These are phyloP conservation scores for Eublepharis macularius DNA, from an alignment of 2,113 vertebrate species.

Conservation along the genomic window DNA sequence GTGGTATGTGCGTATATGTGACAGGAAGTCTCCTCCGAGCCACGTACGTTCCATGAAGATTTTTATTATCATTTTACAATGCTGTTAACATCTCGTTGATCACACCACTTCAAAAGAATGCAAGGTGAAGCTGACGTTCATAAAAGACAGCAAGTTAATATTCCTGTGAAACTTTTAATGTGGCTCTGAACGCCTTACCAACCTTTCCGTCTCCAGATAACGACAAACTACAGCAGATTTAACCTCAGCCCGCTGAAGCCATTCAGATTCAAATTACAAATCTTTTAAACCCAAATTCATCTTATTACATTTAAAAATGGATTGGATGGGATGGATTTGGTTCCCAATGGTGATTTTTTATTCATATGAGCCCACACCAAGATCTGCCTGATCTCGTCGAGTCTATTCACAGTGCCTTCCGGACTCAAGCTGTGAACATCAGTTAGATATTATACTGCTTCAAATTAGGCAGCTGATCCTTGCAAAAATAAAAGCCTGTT, in stretches of 20 bases:
- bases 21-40: neutral
- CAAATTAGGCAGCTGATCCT: conserved; percentile 23
- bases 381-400: conserved; percentile 16
- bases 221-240: neutral
- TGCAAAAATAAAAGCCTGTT: neutral
- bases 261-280: conserved; percentile 25
- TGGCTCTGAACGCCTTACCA: neutral
- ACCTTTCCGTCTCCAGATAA: neutral
- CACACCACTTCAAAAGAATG: neutral
- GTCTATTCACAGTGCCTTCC: conserved; percentile 17
- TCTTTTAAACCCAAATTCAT: conserved; percentile 23
- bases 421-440: conserved; percentile 31
- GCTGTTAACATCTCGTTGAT: neutral
- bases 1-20: neutral
- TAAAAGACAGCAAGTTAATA: conserved; percentile 11
- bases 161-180: neutral
- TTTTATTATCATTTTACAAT: neutral
- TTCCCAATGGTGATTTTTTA: conserved; percentile 35
- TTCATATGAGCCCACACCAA: conserved; percentile 10
- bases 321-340: conserved; percentile 22
- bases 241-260: conserved; percentile 1
- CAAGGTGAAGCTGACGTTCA: neutral
- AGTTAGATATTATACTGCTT: conserved; percentile 6
- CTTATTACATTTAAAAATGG: conserved; percentile 44
- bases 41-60: neutral